Conservation (phyloP, 1,140 invertebrate genomes). For the Polypedilum pembai region DNA sequence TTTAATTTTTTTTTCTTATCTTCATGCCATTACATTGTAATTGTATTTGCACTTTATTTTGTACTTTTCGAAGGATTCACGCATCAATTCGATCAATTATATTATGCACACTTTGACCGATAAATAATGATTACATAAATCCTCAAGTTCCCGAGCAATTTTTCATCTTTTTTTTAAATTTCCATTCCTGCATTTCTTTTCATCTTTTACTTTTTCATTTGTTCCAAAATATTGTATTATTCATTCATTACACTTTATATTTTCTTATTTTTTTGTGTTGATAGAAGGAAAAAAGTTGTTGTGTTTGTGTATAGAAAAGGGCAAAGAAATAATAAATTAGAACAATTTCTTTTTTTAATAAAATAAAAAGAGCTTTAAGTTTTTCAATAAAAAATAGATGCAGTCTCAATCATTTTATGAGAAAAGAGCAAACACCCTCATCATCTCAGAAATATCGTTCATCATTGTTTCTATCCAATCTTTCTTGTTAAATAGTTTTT, state of each 20-base stretch:
- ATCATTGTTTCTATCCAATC: neutral
- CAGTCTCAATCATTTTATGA: slow-evolving; percentile 3
- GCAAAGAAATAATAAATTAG: slow-evolving; percentile 17
- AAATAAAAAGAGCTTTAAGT: neutral
- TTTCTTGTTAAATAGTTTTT: neutral
- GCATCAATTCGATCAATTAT: neutral
- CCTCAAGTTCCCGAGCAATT: slow-evolving; percentile 25
- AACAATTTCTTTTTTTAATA: neutral
- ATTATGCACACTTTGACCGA: too few species aligned
- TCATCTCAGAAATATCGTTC: slow-evolving; percentile 1
- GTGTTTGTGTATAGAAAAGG: neutral
- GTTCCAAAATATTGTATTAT: neutral
- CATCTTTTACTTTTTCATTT: neutral
- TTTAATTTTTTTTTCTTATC: neutral
- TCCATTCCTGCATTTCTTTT: neutral
- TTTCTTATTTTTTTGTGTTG: neutral
- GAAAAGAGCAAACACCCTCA: slow-evolving; percentile 3
- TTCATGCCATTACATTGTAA: slow-evolving; percentile 1
- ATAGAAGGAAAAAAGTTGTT: neutral
- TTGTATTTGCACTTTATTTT: slow-evolving; percentile 23
- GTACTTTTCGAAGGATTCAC: slow-evolving; percentile 23
- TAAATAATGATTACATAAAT: neutral
- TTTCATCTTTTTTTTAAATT: slow-evolving; percentile 11
- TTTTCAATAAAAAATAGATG: neutral
- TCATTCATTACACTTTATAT: neutral